These are phyloP conservation scores for Mylabris phalerata DNA, from an alignment of 1,140 invertebrate species.

Conservation along the genomic window DNA sequence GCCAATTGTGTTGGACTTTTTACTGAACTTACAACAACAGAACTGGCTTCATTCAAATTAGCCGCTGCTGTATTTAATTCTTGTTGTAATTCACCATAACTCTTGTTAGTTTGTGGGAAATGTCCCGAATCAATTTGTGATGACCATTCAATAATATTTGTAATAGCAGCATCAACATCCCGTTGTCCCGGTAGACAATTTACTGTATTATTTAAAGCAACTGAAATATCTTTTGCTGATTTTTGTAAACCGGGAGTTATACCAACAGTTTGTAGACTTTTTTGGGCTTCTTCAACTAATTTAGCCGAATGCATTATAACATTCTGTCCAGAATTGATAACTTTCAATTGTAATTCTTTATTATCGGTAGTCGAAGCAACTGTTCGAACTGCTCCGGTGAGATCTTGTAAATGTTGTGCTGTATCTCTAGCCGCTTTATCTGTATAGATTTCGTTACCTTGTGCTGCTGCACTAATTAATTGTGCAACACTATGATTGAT, in stretches of 20 bases:
- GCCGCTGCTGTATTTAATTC: constrained; percentile 78
- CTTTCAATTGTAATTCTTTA: constrained; percentile 52
- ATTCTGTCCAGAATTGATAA: constrained; percentile 70
- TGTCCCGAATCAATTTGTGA: constrained; percentile 64
- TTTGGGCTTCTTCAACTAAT: constrained; percentile 72
- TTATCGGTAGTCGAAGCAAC: constrained; percentile 61
- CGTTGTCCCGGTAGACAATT: constrained; percentile 81
- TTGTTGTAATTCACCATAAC: constrained; percentile 75
- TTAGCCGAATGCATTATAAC: constrained; percentile 68
- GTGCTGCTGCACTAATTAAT: constrained; percentile 74
- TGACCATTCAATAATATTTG: constrained; percentile 69
- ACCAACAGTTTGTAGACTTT: constrained; percentile 55
- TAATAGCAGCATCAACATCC: constrained; percentile 82
- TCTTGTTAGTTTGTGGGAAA: constrained; percentile 64
- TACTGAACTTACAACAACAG: constrained; percentile 69
- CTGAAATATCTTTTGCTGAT: constrained; percentile 49
- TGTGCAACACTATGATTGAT: constrained; percentile 70
- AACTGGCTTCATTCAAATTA: constrained; percentile 73
- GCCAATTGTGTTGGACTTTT: constrained; percentile 63
- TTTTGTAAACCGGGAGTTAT: constrained; percentile 52
- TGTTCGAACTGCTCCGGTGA: constrained; percentile 55
- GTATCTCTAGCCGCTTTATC: constrained; percentile 76
- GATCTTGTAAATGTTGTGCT: constrained; percentile 66
- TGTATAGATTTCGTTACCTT: constrained; percentile 79
- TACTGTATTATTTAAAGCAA: constrained; percentile 57